phyloP scores from a whole-genome alignment of 2,888 invertebrate species.

The Luffia ferchaultella region DNA sequence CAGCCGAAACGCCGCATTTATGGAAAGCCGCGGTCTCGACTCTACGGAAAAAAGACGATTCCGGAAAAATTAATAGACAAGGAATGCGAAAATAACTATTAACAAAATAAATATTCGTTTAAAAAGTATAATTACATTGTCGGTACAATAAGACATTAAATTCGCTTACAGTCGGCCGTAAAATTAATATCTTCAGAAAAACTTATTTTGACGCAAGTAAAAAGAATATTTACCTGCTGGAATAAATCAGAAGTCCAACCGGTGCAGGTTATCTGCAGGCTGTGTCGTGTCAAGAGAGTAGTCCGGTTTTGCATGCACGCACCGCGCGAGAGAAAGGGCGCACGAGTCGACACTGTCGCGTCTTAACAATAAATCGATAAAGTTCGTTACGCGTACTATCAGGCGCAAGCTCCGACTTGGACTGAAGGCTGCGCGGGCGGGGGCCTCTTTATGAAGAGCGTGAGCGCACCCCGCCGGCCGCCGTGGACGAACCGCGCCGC shows the following conservation, averaged over 20 bases:
- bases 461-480: slow-evolving; percentile 32
- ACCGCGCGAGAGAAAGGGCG: slow-evolving; percentile 64
- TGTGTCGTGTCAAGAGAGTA: slow-evolving; percentile 45
- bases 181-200: neutral
- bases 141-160: neutral
- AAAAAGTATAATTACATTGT: neutral
- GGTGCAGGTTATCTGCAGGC: slow-evolving; percentile 36
- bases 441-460: slow-evolving; percentile 47
- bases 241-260: slow-evolving; percentile 34
- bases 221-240: slow-evolving; percentile 36
- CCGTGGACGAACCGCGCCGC: slow-evolving; percentile 19
- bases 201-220: neutral
- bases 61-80: neutral
- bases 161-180: neutral
- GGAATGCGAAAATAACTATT: neutral
- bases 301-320: slow-evolving; percentile 60
- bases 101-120: neutral
- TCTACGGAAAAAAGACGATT: neutral
- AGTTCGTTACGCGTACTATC: neutral
- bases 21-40: neutral
- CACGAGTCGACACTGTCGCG: slow-evolving; percentile 52
- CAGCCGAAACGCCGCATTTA: neutral
- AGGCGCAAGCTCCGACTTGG: slow-evolving; percentile 22
- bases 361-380: slow-evolving; percentile 17
- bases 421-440: slow-evolving; percentile 62